phyloP scores from a whole-genome alignment of 2,797 vertebrate genomes.

The Neomorphus geoffroyi region DNA sequence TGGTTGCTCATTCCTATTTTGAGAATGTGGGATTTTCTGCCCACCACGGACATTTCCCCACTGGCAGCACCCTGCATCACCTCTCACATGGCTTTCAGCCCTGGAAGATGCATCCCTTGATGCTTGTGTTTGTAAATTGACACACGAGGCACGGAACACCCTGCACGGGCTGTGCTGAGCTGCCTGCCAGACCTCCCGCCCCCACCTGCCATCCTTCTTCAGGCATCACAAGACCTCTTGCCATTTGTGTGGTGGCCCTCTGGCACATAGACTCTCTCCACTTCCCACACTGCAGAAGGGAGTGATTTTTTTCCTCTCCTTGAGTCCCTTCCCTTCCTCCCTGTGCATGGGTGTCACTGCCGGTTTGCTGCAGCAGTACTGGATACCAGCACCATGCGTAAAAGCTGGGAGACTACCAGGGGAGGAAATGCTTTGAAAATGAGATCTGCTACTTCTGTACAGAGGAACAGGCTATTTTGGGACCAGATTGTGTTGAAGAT shows the following conservation, averaged over 20 bases:
- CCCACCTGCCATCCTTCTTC: background rate
- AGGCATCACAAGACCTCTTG: background rate
- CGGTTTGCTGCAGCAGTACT: fast-evolving
- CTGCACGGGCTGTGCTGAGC: fast-evolving
- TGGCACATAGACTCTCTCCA: fast-evolving
- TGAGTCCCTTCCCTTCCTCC: background rate
- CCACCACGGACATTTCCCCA: background rate
- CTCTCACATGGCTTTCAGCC: fast-evolving
- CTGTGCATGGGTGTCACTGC: background rate
- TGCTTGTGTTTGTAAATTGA: background rate
- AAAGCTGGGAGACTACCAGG: conserved; percentile 50
- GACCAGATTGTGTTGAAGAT: conserved; percentile 46
- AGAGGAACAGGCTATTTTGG: conserved; percentile 51
- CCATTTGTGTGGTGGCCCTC: background rate
- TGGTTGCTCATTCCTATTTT: background rate
- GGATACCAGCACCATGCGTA: conserved; percentile 23
- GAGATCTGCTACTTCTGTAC: conserved; percentile 49
- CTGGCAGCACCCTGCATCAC: background rate
- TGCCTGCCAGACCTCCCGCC: background rate
- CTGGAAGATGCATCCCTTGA: background rate
- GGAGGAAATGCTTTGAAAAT: conserved; percentile 70
- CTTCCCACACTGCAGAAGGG: background rate
- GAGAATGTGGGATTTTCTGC: background rate
- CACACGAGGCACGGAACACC: background rate
- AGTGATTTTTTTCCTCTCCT: background rate